Evolutionary conservation across 2,113 vertebrate species (phyloP), one percentile per base, ranked within the genome.

Genomic region (Oxyura jamaicensis): DNA sequence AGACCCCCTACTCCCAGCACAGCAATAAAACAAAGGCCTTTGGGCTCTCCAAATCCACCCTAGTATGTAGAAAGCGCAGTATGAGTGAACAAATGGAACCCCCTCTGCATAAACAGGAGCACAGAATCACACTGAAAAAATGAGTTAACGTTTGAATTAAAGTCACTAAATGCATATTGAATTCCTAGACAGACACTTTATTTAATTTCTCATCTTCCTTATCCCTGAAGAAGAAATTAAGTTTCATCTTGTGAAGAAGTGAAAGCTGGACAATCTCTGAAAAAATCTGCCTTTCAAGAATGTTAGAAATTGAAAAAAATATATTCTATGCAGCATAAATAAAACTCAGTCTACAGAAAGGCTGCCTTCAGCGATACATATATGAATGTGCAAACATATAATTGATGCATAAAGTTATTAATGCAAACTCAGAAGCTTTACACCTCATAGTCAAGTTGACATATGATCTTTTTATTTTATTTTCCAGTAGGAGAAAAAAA

Each of bases 371-470:
- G 86, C 90, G 88, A 90, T 31, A 74, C 82, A 84, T 71, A 87
- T 63, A 96, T 80, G 91, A 97, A 96, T 96, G 81, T 90, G 69
- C 94, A 96, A 91, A 93, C 80, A 90, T 65, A 90, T 97, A 98
- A 98, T 95, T 96, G 95, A 93, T 90, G 95, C 71, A 97, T 95
- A 89, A 31, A 95, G 96, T 89, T 98, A 96, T 96, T 97, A 97
- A 97, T 91, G 96, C 90, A 96, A 95, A 82, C 60, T 89, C 92
- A 97, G 96, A 97, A 95, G 93, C 77, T 91, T 92, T 97, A 97
- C 91, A 96, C 80, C 56, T 75, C 76, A 82, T 86, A 95, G 94
- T 96, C 95, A 94, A 92, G 95, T 87, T 97, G 97, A 98, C 94
- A 94, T 68, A 81, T 42, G 81, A 96, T 97, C 95, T 96, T 95